Conservation (phyloP, 2,113 vertebrate genomes). For the Plecturocebus donacophilus region DNA sequence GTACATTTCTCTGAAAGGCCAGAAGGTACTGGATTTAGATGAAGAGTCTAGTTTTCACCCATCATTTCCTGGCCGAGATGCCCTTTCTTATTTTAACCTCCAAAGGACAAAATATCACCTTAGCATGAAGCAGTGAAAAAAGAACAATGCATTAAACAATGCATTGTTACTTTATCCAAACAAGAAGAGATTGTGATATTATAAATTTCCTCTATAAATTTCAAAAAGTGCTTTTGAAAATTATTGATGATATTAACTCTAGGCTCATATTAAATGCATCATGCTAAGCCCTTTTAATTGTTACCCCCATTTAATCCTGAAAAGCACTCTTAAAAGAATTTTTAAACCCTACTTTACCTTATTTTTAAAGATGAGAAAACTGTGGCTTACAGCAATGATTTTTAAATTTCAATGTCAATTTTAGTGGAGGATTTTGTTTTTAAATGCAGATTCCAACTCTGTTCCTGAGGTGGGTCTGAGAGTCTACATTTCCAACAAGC, state of each 20-base stretch:
- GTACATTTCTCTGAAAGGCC: neutral
- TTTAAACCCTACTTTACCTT: neutral
- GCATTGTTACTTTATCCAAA: neutral
- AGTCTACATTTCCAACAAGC: neutral
- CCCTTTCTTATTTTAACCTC: neutral
- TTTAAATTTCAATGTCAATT: neutral
- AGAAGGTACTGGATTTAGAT: neutral
- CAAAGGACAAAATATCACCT: neutral
- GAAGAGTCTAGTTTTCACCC: neutral
- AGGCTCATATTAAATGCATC: neutral
- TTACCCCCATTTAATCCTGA: neutral
- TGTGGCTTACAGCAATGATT: neutral
- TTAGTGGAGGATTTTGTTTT: neutral
- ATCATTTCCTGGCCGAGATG: neutral
- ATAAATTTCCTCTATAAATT: too few relatives aligned
- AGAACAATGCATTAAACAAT: neutral
- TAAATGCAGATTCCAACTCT: neutral
- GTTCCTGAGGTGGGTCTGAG: neutral
- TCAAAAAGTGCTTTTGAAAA: neutral
- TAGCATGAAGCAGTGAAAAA: neutral
- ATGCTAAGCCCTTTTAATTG: neutral
- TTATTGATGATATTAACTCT: neutral
- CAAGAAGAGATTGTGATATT: neutral
- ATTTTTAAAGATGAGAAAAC: neutral
- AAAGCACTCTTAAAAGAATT: neutral